phyloP scores from a whole-genome alignment of 2,888 invertebrate genomes.

The Eupelmus urozonus region DNA sequence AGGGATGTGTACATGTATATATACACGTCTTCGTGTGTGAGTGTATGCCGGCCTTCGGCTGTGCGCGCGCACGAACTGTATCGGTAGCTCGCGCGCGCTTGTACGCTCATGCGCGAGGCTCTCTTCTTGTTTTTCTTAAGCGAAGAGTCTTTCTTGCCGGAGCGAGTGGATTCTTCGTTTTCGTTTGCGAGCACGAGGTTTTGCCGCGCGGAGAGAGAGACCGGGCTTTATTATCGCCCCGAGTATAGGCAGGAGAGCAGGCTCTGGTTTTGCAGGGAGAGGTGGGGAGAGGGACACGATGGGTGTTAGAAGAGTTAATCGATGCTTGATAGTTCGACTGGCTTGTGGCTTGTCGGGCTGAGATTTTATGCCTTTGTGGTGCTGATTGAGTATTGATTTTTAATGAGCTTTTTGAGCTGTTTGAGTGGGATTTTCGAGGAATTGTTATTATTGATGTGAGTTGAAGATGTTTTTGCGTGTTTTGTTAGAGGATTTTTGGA shows the following conservation, averaged over 20 bases:
- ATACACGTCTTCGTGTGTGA: background rate
- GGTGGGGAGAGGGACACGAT: background rate
- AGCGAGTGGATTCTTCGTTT: conserved; percentile 27
- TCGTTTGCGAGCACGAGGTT: conserved; percentile 42
- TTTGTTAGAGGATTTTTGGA: too few relatives aligned
- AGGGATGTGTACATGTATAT: conserved; percentile 30
- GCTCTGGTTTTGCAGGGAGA: background rate
- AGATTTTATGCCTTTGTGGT: too few relatives aligned
- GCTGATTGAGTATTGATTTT: too few relatives aligned
- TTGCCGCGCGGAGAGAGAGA: too few relatives aligned
- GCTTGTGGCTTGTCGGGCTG: too few relatives aligned
- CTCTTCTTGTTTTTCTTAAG: conserved; percentile 28
- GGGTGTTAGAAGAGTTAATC: background rate
- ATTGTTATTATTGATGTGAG: too few relatives aligned
- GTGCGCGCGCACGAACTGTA: conserved; percentile 2
- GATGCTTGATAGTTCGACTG: too few relatives aligned
- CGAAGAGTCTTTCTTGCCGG: background rate
- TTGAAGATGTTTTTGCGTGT: too few relatives aligned
- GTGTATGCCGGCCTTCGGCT: background rate
- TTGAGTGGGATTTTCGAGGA: too few relatives aligned
- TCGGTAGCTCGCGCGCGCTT: conserved; percentile 10
- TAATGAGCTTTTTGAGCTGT: too few relatives aligned
- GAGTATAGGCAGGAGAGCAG: background rate
- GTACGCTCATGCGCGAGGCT: too few relatives aligned
- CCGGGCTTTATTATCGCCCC: conserved; percentile 29